Percentiles rank a stretch among this genome's conserved stretches.
Conservation (phyloP, 2,797 vertebrate species). For the Myiotriccus ornatus region DNA sequence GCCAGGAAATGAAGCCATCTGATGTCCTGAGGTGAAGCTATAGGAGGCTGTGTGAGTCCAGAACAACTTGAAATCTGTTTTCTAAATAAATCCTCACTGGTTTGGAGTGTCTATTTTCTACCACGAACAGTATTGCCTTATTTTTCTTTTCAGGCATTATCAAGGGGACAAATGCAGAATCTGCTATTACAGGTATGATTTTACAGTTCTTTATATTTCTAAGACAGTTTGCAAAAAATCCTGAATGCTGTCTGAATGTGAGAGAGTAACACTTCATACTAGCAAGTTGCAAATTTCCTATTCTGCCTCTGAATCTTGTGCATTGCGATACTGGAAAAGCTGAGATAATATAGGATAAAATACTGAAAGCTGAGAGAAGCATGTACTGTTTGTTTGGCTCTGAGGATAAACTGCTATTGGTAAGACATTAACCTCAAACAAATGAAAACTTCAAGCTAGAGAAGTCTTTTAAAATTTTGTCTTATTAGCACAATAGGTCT, state of each 20-base stretch:
- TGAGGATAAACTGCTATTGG: neutral
- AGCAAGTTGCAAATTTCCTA: neutral
- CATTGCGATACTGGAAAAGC: neutral
- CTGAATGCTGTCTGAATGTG: neutral
- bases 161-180: neutral
- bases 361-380: neutral
- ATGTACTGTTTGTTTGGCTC: neutral
- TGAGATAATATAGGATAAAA: too few relatives aligned
- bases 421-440: neutral
- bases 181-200: neutral
- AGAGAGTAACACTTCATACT: neutral
- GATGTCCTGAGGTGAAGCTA: conserved; percentile 63
- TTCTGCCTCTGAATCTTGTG: neutral
- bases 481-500: neutral
- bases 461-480: neutral
- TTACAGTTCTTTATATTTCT: neutral
- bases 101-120: neutral
- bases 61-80: conserved; percentile 53
- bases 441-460: neutral
- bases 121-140: neutral
- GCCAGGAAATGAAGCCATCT: conserved; percentile 68
- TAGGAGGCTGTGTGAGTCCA: conserved; percentile 34
- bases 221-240: neutral
- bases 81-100: conserved; percentile 42
- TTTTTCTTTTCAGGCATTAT: neutral